These are phyloP conservation scores for Trichomalopsis sarcophagae DNA, from an alignment of 1,140 invertebrate genomes.

Conservation along the genomic window DNA sequence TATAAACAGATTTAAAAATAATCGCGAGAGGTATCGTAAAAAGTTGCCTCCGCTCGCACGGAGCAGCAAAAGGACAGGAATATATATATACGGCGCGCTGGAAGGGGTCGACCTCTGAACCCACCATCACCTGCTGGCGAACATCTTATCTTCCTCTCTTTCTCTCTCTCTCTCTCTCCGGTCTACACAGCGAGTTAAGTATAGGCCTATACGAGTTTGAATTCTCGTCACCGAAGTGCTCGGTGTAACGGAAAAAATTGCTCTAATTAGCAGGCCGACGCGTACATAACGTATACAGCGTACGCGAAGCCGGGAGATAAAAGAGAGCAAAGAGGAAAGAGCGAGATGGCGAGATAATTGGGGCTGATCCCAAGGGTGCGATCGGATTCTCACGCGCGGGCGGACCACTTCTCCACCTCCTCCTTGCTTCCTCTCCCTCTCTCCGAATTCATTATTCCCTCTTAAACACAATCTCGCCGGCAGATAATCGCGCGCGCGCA, in stretches of 20 bases:
- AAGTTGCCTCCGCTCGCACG: background rate
- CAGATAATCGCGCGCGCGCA: slow-evolving; percentile 22
- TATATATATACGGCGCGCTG: slow-evolving; percentile 44
- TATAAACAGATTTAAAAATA: too few relatives aligned
- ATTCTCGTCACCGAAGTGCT: too few relatives aligned
- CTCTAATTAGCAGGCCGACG: too few relatives aligned
- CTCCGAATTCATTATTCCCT: slow-evolving; percentile 49
- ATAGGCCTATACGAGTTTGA: background rate
- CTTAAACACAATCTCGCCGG: slow-evolving; percentile 30
- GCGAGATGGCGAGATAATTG: slow-evolving; percentile 48
- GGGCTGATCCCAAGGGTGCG: slow-evolving; percentile 52
- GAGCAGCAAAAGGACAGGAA: slow-evolving; percentile 42
- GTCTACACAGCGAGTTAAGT: slow-evolving; percentile 23
- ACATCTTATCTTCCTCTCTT: slow-evolving; percentile 41
- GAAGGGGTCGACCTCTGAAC: slow-evolving; percentile 53
- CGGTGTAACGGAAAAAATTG: too few relatives aligned
- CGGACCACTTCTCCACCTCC: background rate
- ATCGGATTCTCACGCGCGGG: slow-evolving; percentile 52
- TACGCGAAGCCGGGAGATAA: background rate
- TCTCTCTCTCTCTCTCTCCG: background rate
- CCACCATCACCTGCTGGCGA: slow-evolving; percentile 52
- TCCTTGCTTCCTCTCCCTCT: slow-evolving; percentile 2
- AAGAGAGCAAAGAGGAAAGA: slow-evolving; percentile 9
- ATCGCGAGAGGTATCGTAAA: slow-evolving; percentile 21
- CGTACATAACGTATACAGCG: too few relatives aligned